Conservation (phyloP, 2,113 vertebrate species). For the Tachuris rubrigastra region DNA sequence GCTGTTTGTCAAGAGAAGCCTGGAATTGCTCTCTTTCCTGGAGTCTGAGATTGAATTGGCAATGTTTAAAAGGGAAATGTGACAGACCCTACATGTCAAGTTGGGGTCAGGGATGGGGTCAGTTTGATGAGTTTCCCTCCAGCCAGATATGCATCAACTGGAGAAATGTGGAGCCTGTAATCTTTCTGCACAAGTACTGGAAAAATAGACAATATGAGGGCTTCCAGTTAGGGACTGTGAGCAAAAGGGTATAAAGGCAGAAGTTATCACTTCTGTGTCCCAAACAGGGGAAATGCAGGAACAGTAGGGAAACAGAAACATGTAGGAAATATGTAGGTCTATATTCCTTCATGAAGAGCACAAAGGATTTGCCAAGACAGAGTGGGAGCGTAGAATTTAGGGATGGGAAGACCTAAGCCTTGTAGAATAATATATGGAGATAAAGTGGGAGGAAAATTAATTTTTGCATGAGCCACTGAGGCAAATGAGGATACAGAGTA, state of each 20-base stretch:
- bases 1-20: slow-evolving; percentile 31
- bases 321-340: background rate
- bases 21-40: background rate
- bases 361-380: background rate
- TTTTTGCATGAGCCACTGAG: background rate
- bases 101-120: background rate
- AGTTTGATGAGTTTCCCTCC: slow-evolving; percentile 34
- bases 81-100: slow-evolving; percentile 35
- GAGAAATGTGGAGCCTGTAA: background rate
- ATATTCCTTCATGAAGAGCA: background rate
- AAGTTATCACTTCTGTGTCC: background rate
- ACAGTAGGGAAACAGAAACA: background rate
- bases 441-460: background rate
- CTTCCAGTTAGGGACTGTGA: background rate
- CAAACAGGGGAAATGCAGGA: background rate
- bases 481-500: background rate
- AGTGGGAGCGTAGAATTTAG: background rate
- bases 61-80: slow-evolving; percentile 38
- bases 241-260: background rate
- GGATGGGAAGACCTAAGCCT: background rate
- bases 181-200: background rate
- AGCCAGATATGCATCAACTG: background rate
- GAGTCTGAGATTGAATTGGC: slow-evolving; percentile 9
- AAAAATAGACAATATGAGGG: background rate
- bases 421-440: background rate